Evolutionary conservation across 2,888 invertebrate genomes (phyloP), one percentile per base, ranked within the genome.

Genomic region (Ypsolopha sequella): DNA sequence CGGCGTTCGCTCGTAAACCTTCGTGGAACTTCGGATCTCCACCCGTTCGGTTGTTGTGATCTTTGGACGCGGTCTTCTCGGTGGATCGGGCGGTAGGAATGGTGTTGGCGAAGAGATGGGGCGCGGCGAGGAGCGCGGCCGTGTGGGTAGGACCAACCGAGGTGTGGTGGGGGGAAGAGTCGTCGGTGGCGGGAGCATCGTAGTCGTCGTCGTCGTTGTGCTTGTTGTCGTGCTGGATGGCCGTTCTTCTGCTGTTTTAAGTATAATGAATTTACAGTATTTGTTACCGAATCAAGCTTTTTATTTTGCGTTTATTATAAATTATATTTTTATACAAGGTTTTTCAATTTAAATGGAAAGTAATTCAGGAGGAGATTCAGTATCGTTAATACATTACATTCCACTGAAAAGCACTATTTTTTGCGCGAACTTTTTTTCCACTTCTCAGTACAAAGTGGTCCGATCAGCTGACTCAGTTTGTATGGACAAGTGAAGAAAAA

Each of bases 161-260:
- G 33, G 73, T 63, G 51, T 63, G 58, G 34, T 67, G 55, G 6
- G 56, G 38, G 10, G 60, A 13, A 36, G 54, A 8, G 48, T 54
- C 36, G 51, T 51, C 6, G 64, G 47, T 0, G 60, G 55, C 0
- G 63, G 50, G 0, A 55, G 36, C 0, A 50, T 39, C 2, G 57
- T 35, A 6, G 65, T 61, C 0, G 63, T 61, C 0, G 68, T 60
- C 0, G 73, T 67, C 1, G 63, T 62, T 0, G 61, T 63, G 1
- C 70, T 60, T 0, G 65, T 58, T 11, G 69, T 60, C 0, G 65
- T 58, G 0, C 86, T 81, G 1, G 80, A 65, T 0, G 81, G 73
- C 8, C 73, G 70, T 60, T 90, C 90, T 62, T 91, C 88, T 57
- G 80, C 82, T 80, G 68, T 13, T 24, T 24, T 24, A 24, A 24